Conservation (phyloP, 2,113 vertebrate species). For the Phalacrocorax aristotelis region DNA sequence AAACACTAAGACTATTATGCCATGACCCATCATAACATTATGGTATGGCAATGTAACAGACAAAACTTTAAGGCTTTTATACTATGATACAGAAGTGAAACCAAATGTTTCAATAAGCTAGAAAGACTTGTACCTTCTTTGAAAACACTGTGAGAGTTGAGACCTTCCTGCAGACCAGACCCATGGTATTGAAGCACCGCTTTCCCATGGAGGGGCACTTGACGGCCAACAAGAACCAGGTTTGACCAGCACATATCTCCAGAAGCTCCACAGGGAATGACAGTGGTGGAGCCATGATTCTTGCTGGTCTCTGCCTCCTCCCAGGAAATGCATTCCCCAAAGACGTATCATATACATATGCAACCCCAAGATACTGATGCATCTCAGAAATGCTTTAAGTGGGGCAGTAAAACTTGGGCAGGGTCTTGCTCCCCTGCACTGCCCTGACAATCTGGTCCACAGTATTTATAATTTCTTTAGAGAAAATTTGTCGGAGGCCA, state of each 20-base stretch:
- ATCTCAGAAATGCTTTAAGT: background rate
- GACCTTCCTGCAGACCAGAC: background rate
- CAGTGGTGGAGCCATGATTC: background rate
- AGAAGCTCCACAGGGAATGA: background rate
- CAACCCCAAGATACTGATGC: background rate
- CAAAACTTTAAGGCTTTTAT: conserved; percentile 41
- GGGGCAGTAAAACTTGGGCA: background rate
- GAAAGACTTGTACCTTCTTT: conserved; percentile 19
- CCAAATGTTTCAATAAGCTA: conserved; percentile 19
- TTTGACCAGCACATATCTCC: background rate
- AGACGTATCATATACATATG: background rate
- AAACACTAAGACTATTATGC: conserved; percentile 49
- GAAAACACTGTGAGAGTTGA: background rate
- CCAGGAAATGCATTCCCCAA: background rate
- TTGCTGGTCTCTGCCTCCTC: background rate
- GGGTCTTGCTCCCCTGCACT: background rate
- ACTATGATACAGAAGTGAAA: conserved; percentile 25
- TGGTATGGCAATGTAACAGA: conserved; percentile 31
- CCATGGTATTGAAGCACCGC: rapidly evolving
- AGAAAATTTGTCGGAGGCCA: background rate
- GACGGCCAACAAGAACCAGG: background rate
- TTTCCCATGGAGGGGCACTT: background rate
- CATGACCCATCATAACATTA: conserved; percentile 37
- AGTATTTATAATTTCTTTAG: background rate
- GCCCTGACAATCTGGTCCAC: background rate